Evolutionary conservation across 2,888 invertebrate species (phyloP).

Genomic region (Kryphioiulus occultus): DNA sequence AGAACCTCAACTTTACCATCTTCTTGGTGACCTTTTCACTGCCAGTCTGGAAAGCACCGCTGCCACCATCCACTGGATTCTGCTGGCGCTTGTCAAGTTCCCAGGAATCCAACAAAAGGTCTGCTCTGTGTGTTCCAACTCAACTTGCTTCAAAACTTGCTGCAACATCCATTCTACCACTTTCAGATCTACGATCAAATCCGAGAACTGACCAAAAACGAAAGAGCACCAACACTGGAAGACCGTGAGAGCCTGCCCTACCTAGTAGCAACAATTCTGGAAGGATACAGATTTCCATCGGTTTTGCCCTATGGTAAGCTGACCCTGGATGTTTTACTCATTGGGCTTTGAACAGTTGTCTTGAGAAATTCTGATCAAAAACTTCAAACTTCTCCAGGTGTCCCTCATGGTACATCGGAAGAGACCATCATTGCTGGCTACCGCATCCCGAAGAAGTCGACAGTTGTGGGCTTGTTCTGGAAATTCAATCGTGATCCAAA

Average conservation of each 20-base stretch:
- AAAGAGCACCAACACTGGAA: conserved; percentile 63
- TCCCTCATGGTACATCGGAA: conserved; percentile 60
- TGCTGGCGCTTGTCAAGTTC: no score
- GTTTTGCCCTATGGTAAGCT: conserved; percentile 74
- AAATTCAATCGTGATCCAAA: conserved; percentile 77
- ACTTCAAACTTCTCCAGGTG: conserved; percentile 63
- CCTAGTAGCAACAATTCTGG: conserved; percentile 77
- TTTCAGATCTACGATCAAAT: conserved; percentile 58
- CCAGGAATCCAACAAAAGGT: neutral
- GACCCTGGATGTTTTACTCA: neutral
- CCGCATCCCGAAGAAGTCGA: conserved; percentile 72
- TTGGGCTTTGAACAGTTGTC: neutral
- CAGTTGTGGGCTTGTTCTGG: conserved; percentile 81
- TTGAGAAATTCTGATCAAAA: no score
- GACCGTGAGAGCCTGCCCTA: conserved; percentile 69
- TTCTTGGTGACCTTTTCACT: conserved; percentile 71
- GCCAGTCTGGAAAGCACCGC: no score
- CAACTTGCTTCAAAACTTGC: neutral
- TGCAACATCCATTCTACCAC: neutral
- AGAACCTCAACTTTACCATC: conserved; percentile 71
- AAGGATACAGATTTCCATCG: conserved; percentile 81
- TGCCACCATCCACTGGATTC: no score
- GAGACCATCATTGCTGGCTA: conserved; percentile 71
- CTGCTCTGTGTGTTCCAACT: neutral
- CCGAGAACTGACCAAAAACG: conserved; percentile 59